Percentiles rank a stretch among this genome's conserved stretches.
These are phyloP conservation scores for Festucalex cinctus DNA, from an alignment of 2,113 vertebrate species.

Conservation along the genomic window DNA sequence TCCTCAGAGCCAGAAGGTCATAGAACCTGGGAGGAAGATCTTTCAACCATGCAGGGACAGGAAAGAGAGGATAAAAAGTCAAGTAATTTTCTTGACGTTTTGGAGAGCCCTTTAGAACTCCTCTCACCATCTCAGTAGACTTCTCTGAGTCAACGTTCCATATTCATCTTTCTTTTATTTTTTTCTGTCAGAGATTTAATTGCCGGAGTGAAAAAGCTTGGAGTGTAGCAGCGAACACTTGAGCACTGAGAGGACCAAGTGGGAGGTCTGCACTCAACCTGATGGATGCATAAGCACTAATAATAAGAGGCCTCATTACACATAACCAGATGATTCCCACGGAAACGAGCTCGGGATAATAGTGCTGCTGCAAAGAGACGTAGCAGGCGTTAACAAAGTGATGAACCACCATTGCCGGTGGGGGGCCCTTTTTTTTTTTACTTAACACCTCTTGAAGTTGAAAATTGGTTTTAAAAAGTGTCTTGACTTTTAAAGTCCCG, in stretches of 20 bases:
- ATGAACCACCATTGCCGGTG: conserved; percentile 15
- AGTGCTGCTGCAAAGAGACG: conserved; percentile 25
- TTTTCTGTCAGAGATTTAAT: conserved; percentile 55
- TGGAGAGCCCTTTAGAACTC: conserved; percentile 59
- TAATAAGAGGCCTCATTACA: conserved; percentile 60
- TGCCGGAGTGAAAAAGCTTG: conserved; percentile 57
- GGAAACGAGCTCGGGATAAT: conserved; percentile 24
- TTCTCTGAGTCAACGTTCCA: conserved; percentile 56
- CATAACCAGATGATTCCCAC: conserved; percentile 59
- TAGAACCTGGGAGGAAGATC: conserved; percentile 59
- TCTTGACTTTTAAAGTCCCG: neutral
- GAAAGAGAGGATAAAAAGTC: conserved; percentile 17
- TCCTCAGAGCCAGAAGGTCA: conserved; percentile 55
- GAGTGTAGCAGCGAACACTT: conserved; percentile 40
- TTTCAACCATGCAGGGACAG: conserved; percentile 34
- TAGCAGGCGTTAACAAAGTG: conserved; percentile 16
- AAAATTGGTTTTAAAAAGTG: neutral
- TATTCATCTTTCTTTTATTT: conserved; percentile 67
- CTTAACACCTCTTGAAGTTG: conserved; percentile 3
- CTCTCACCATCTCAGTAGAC: conserved; percentile 49
- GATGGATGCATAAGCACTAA: conserved; percentile 54
- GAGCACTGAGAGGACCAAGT: conserved; percentile 29
- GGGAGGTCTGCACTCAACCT: conserved; percentile 53
- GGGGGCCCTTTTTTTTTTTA: neutral
- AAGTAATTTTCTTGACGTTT: conserved; percentile 56